Conservation (phyloP, 2,113 vertebrate genomes). For the Hemiprocne comata region DNA sequence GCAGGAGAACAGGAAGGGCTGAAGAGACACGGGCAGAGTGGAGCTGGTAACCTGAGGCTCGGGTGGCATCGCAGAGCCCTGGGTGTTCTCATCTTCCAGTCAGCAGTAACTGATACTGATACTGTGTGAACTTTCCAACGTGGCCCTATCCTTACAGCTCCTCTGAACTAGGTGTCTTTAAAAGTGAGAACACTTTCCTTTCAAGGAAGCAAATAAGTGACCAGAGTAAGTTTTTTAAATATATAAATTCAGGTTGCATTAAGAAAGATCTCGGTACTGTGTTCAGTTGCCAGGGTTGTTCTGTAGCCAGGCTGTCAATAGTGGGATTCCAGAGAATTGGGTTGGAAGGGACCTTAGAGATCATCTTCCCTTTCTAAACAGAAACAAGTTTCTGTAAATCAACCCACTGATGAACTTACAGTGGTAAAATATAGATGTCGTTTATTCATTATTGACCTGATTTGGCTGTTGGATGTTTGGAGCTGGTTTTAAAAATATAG, state of each 20-base stretch:
- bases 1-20: not conserved
- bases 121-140: not conserved
- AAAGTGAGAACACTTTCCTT: not conserved
- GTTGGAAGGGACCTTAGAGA: no score
- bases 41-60: conserved; percentile 22
- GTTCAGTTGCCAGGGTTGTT: not conserved
- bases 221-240: not conserved
- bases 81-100: conserved; percentile 1
- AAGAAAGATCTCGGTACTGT: not conserved
- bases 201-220: not conserved
- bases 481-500: not conserved
- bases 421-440: not conserved
- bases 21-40: not conserved
- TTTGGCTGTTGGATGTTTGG: not conserved
- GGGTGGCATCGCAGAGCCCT: not conserved
- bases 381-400: not conserved
- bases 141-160: not conserved
- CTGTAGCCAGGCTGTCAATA: not conserved
- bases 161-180: not conserved
- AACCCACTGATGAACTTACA: not conserved
- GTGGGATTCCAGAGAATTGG: not conserved
- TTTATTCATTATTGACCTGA: not conserved
- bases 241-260: no score
- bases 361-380: not conserved
- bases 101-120: conserved; percentile 40